Percentiles rank a stretch among this genome's conserved stretches.
Evolutionary conservation across 2,888 invertebrate genomes (phyloP).

Genomic region (Orgyia antiqua): DNA sequence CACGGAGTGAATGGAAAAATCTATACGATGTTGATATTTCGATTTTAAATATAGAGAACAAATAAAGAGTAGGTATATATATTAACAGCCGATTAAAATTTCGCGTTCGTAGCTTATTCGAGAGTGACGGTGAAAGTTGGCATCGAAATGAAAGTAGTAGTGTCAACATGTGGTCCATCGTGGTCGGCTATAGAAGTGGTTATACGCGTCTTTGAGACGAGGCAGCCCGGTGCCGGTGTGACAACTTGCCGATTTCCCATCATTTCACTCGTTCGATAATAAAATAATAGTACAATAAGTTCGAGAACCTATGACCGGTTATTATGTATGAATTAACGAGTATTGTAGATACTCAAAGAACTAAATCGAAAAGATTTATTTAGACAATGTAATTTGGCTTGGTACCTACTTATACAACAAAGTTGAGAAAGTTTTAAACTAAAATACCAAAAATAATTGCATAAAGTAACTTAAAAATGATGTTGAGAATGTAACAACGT

Average conservation of each 20-base stretch:
- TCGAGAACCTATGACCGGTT: not conserved
- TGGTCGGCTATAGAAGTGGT: slow-evolving; percentile 18
- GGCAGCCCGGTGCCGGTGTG: slow-evolving; percentile 21
- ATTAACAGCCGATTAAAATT: slow-evolving; percentile 47
- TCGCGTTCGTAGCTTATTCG: slow-evolving; percentile 63
- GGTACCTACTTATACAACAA: no score
- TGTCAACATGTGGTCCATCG: slow-evolving; percentile 55
- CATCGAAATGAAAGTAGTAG: slow-evolving; percentile 74
- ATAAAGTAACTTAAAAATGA: slow-evolving; percentile 5
- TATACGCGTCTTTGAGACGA: slow-evolving; percentile 21
- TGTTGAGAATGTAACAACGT: slow-evolving; percentile 18
- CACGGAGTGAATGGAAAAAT: not conserved
- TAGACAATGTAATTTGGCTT: no score
- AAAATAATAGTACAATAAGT: no score
- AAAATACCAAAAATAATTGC: not conserved
- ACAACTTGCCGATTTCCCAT: slow-evolving; percentile 62
- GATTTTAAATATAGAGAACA: slow-evolving; percentile 6
- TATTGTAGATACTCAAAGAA: no score
- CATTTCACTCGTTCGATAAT: slow-evolving; percentile 40
- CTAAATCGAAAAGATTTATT: no score
- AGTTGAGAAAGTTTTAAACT: no score
- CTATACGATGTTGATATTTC: slow-evolving; percentile 1
- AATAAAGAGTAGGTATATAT: slow-evolving; percentile 12
- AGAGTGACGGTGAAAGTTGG: slow-evolving; percentile 69
- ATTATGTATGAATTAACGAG: not conserved